These are phyloP conservation scores for Peucedramus taeniatus DNA, from an alignment of 2,113 vertebrate species.

Conservation along the genomic window DNA sequence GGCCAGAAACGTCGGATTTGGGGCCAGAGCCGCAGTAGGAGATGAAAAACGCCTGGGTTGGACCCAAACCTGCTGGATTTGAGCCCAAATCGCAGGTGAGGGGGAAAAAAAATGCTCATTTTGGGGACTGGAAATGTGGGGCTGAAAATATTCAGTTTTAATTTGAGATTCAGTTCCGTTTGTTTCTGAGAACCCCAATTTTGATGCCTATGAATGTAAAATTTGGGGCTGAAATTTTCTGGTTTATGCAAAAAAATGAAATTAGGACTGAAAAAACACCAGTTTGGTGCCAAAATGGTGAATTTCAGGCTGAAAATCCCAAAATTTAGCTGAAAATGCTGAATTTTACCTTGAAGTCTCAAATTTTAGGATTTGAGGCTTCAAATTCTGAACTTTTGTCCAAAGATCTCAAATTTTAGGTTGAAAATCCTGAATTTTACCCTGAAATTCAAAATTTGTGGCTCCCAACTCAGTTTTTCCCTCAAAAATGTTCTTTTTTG, in stretches of 20 bases:
- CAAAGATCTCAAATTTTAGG: no score
- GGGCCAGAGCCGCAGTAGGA: rapidly evolving
- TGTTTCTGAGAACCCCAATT: not conserved
- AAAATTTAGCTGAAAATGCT: not conserved
- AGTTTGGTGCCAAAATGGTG: not conserved
- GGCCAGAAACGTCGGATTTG: not conserved
- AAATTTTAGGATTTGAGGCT: not conserved
- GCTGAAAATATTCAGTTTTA: rapidly evolving
- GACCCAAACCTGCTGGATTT: not conserved
- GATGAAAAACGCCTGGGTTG: not conserved
- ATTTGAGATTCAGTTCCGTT: not conserved
- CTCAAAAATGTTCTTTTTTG: not conserved
- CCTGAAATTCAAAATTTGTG: not conserved
- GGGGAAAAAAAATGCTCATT: not conserved
- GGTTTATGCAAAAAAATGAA: not conserved
- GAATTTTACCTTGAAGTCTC: not conserved
- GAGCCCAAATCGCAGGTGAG: not conserved
- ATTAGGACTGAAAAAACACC: not conserved
- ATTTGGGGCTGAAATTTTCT: not conserved
- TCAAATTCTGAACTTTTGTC: not conserved
- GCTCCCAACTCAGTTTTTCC: rapidly evolving
- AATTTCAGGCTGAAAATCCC: not conserved
- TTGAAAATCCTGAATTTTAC: not conserved
- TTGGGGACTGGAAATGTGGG: not conserved
- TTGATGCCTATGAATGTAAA: not conserved